These are phyloP conservation scores for Sinonovacula constricta DNA, from an alignment of 1,140 invertebrate genomes.

Conservation along the genomic window DNA sequence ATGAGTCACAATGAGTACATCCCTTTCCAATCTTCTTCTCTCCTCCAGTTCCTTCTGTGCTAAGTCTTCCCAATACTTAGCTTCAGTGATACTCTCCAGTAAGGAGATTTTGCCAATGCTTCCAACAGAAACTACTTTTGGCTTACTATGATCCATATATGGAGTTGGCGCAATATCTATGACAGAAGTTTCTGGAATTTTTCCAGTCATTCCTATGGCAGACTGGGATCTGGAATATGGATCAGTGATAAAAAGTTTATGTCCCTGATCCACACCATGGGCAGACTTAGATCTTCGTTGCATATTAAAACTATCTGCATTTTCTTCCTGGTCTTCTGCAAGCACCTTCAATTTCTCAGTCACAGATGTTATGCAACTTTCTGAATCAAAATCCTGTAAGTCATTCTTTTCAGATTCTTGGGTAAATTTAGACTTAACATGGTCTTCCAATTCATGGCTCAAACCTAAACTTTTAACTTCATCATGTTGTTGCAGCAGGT, in stretches of 20 bases:
- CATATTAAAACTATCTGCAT: too few species aligned
- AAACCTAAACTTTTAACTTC: neutral
- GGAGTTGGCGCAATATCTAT: conserved; percentile 52
- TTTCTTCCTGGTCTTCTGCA: neutral
- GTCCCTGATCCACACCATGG: conserved; percentile 9
- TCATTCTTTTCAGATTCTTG: neutral
- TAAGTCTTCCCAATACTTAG: conserved; percentile 56
- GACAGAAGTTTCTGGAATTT: neutral
- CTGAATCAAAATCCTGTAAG: conserved; percentile 5
- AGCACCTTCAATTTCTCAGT: conserved; percentile 40
- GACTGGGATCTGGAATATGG: conserved; percentile 26
- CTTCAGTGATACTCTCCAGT: conserved; percentile 61
- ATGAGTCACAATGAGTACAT: neutral
- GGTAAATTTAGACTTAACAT: neutral
- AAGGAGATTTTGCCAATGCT: conserved; percentile 63
- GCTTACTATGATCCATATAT: conserved; percentile 62
- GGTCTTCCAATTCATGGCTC: neutral
- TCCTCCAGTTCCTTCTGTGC: conserved; percentile 16
- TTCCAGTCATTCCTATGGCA: conserved; percentile 1
- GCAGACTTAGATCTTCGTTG: conserved; percentile 37
- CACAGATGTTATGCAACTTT: conserved; percentile 11
- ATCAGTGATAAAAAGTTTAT: neutral
- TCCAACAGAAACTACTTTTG: conserved; percentile 59
- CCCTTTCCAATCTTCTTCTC: neutral
- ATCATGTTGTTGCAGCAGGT: too few species aligned